Conservation (phyloP, 2,113 vertebrate genomes). For the Pelecanoides urinatrix region DNA sequence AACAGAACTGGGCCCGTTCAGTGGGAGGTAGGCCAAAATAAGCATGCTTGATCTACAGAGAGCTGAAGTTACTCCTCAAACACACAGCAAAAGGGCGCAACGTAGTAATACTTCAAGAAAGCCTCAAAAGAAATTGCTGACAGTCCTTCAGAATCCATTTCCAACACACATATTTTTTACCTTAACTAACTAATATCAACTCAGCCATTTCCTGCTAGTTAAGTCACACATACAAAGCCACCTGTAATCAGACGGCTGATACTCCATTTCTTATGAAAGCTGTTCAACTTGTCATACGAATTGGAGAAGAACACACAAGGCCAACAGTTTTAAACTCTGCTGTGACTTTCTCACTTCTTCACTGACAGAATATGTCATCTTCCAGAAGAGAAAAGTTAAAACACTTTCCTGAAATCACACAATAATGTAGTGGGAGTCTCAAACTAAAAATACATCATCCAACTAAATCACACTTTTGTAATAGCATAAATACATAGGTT, state of each 20-base stretch:
- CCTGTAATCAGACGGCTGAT: not conserved
- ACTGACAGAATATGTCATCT: not conserved
- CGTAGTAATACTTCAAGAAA: not conserved
- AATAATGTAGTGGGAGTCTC: not conserved
- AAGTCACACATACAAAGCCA: not conserved
- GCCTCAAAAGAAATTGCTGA: not conserved
- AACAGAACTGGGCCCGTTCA: not conserved
- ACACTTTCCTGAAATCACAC: not conserved
- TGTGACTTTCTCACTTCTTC: not conserved
- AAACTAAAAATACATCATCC: not conserved
- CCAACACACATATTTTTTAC: not conserved
- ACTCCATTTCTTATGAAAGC: not conserved
- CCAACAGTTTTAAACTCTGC: not conserved
- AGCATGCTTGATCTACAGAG: not conserved
- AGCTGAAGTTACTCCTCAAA: not conserved
- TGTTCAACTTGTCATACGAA: not conserved
- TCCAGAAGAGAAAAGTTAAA: not conserved
- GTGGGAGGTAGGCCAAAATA: not conserved
- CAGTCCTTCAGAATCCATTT: not conserved
- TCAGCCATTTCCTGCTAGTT: not conserved
- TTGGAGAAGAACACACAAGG: not conserved
- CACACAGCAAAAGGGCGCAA: not conserved
- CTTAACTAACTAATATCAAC: not conserved
- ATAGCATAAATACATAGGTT: not conserved
- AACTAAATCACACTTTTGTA: not conserved